These are phyloP conservation scores for Drosophila rhopaloa DNA, from an alignment of 1,140 invertebrate species.

Conservation along the genomic window DNA sequence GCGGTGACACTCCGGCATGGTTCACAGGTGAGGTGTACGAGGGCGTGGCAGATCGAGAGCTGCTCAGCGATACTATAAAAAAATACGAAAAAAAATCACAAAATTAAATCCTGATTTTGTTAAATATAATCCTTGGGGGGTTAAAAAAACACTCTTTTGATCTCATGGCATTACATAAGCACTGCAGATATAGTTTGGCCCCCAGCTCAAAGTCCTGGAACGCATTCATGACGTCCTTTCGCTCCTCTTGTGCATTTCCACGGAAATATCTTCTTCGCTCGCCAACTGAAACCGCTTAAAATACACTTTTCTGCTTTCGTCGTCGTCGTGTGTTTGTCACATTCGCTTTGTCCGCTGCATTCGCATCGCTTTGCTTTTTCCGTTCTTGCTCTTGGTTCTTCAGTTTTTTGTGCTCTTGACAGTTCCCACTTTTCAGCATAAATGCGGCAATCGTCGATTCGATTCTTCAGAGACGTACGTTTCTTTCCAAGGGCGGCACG, in stretches of 20 bases:
- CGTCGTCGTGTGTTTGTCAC: slow-evolving; percentile 60
- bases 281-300: slow-evolving; percentile 16
- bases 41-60: slow-evolving; percentile 95
- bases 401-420: slow-evolving; percentile 63
- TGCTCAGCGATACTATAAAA: slow-evolving; percentile 93
- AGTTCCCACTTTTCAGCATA: slow-evolving; percentile 75
- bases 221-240: slow-evolving; percentile 70
- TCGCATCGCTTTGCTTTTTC: slow-evolving; percentile 76
- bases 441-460: slow-evolving; percentile 50
- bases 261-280: slow-evolving; percentile 27
- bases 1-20: slow-evolving; percentile 87
- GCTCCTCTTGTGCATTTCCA: slow-evolving; percentile 42
- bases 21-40: slow-evolving; percentile 93
- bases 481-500: slow-evolving; percentile 43
- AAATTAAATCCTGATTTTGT: slow-evolving; percentile 6
- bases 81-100: slow-evolving; percentile 11
- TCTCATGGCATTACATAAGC: slow-evolving; percentile 75
- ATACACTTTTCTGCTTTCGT: slow-evolving; percentile 59
- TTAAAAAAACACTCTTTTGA: background rate
- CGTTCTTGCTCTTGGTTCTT: slow-evolving; percentile 55
- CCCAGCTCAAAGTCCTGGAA: slow-evolving; percentile 81
- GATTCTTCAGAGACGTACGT: slow-evolving; percentile 39
- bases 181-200: slow-evolving; percentile 83
- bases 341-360: slow-evolving; percentile 78
- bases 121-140: background rate